Evolutionary conservation across 2,888 invertebrate species (phyloP).

Genomic region (Augiades crinisus): DNA sequence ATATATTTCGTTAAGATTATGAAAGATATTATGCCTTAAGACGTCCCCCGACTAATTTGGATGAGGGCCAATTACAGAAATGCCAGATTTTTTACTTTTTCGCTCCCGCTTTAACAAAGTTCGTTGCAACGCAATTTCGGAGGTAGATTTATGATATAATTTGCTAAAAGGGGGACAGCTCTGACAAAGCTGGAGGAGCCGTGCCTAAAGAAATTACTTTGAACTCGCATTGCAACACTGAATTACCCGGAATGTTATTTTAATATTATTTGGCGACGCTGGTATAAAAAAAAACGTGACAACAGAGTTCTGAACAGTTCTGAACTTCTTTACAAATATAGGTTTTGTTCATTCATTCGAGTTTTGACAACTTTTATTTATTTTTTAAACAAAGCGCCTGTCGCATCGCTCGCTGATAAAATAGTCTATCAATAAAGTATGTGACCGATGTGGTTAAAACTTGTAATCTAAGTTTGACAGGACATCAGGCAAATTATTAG

Average conservation of each 20-base stretch:
- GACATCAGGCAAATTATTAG: too few species aligned
- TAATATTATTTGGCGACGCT: too few species aligned
- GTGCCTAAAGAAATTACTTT: conserved; percentile 31
- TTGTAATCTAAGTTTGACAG: too few species aligned
- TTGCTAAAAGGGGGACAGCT: conserved; percentile 45
- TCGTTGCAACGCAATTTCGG: conserved; percentile 59
- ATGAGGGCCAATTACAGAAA: conserved; percentile 68
- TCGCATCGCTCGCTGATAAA: too few species aligned
- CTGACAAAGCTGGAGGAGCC: conserved; percentile 46
- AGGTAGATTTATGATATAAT: conserved; percentile 54
- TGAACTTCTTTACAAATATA: too few species aligned
- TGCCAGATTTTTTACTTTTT: conserved; percentile 42
- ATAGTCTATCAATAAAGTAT: too few species aligned
- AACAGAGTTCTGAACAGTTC: too few species aligned
- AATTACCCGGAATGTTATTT: background rate
- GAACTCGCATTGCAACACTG: background rate
- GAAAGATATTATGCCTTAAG: conserved; percentile 68
- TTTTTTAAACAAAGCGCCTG: too few species aligned
- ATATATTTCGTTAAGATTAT: conserved; percentile 72
- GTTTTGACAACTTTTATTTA: too few species aligned
- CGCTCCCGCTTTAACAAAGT: conserved; percentile 47
- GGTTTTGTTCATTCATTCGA: too few species aligned
- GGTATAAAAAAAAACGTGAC: too few species aligned
- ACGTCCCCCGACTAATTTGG: conserved; percentile 59
- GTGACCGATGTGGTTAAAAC: too few species aligned